Base-by-base conservation (phyloP, 2,888 invertebrate genomes). In the Halictus quadricinctus region DNA sequence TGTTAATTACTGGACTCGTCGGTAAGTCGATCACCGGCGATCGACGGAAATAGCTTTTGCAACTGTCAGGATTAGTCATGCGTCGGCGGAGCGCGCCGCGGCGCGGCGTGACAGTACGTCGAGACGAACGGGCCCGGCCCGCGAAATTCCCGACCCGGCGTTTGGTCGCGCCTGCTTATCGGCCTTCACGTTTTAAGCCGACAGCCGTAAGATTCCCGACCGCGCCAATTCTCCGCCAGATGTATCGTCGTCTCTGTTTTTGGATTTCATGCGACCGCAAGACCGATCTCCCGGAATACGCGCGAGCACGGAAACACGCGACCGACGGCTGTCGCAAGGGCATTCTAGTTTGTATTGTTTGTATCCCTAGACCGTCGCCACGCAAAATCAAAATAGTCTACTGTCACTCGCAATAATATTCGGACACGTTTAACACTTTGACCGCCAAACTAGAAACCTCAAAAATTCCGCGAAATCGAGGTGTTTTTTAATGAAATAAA, bases 131-230 rank as follows among this genome's bases (percentile, higher is more conserved):
- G 36, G 15, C 64, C 58, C 58, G 76, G 66, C 21, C 72, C 81
- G 81, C 85, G 83, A 89, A 88, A 89, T 90, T 88, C 80, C 73
- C 70, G 60, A 13, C 79, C 79, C 70, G 60, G 13, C 79, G 80
- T 84, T 88, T 90, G 83, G 90, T 85, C 89, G 89, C 90, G 90
- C 80, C 90, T 90, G 88, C 84, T 90, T 90, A 89, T 90, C 90
- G 81, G 60, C 79, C 77, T 79, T 46, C 80, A 86, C 81, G 84
- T 76, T 85, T 88, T 88, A 90, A 90, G 83, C 85, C 78, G 89
- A 90, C 89, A 90, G 72, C 79, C 79, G 50, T 79, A 77, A 54
- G 76, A 50, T 76, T 83, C 60, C 25, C 50, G 43, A 36, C 74
- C 41, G 13, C 54, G 15, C 70, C n/a, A 25, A 48, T 43, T 48